These are phyloP conservation scores for Sitta carolinensis DNA, from an alignment of 2,797 vertebrate genomes.

Conservation along the genomic window DNA sequence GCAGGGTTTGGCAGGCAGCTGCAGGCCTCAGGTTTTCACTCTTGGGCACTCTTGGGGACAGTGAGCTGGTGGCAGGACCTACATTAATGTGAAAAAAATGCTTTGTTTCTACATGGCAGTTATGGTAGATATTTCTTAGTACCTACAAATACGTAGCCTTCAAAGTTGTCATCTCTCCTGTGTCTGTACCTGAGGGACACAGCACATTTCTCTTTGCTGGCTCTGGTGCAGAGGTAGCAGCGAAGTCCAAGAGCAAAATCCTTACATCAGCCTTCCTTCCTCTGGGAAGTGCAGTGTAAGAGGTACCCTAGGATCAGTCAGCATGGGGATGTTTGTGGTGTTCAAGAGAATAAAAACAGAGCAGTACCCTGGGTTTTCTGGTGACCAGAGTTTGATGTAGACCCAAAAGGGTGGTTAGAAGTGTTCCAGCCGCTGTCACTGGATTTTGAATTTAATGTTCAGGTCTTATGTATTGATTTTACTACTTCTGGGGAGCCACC, in stretches of 20 bases:
- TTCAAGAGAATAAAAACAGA: not conserved
- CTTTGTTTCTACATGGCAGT: rapidly evolving
- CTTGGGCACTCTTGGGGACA: rapidly evolving
- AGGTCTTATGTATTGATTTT: not conserved
- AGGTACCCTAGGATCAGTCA: not conserved
- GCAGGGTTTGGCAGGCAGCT: rapidly evolving
- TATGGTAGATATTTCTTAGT: not conserved
- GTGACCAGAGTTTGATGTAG: not conserved
- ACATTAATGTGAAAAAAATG: not conserved
- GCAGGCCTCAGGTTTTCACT: not conserved
- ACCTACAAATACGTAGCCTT: not conserved
- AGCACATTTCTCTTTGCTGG: not conserved
- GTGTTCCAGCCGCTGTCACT: not conserved
- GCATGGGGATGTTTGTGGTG: not conserved
- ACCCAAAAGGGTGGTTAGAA: not conserved
- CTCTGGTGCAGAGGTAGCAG: not conserved
- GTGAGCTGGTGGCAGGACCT: not conserved
- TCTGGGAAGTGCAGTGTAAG: not conserved
- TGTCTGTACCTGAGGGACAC: not conserved
- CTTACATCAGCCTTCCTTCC: not conserved
- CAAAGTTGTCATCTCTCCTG: not conserved
- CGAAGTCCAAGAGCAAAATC: not conserved
- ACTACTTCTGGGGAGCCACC: not conserved
- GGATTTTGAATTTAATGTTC: not conserved
- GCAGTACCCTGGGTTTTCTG: not conserved